A percentile compares a stretch with the other conserved stretches of the same genome.
These are phyloP conservation scores for Ylistrum balloti DNA, from an alignment of 1,140 invertebrate genomes.

Conservation along the genomic window DNA sequence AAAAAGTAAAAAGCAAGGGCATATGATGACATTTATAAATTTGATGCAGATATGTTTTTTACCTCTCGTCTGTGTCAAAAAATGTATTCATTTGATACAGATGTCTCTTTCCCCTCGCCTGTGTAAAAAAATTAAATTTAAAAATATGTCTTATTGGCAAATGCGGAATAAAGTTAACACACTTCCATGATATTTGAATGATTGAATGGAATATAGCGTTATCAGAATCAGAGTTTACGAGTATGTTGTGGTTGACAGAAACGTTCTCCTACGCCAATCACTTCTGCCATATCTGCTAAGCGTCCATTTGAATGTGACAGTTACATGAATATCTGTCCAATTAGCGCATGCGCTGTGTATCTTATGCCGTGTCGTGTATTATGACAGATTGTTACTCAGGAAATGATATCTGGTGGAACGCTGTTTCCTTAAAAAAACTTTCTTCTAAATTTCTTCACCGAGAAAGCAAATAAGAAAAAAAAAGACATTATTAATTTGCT, in stretches of 20 bases:
- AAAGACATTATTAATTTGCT: background rate
- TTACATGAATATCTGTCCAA: constrained; percentile 29
- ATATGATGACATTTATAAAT: too few relatives aligned
- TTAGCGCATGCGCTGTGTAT: constrained; percentile 24
- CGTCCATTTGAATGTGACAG: constrained; percentile 7
- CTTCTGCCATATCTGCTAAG: constrained; percentile 33
- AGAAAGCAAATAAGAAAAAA: background rate
- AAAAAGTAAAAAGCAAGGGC: too few relatives aligned
- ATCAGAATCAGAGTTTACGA: constrained; percentile 1
- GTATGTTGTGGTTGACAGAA: background rate
- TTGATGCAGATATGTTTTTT: too few relatives aligned
- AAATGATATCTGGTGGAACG: background rate
- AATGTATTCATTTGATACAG: too few relatives aligned
- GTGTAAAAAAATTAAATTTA: too few relatives aligned
- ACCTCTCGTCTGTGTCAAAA: too few relatives aligned
- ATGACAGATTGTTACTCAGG: constrained; percentile 17
- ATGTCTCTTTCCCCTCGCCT: too few relatives aligned
- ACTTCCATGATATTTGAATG: background rate
- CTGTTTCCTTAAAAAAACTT: background rate
- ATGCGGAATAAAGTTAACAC: too few relatives aligned
- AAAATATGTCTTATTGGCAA: too few relatives aligned
- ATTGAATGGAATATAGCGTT: background rate
- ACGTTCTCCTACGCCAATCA: constrained; percentile 22
- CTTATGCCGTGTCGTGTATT: constrained; percentile 24
- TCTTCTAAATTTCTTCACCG: background rate